phyloP scores from a whole-genome alignment of 2,888 invertebrate species.

The Cryptops parisi region DNA sequence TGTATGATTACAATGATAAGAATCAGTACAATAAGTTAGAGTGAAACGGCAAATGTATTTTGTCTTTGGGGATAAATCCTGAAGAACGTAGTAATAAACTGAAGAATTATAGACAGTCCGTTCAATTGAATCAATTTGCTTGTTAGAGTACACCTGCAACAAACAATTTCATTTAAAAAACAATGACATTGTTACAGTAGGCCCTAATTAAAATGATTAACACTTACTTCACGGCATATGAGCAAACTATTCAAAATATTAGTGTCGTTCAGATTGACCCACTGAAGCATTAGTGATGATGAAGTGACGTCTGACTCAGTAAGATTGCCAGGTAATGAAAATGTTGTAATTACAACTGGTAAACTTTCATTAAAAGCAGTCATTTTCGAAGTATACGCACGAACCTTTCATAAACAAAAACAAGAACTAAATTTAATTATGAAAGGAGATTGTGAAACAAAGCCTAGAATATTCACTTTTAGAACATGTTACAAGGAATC shows the following conservation, averaged over 20 bases:
- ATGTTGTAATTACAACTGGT: conserved; percentile 48
- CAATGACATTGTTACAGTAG: not conserved
- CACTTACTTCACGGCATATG: conserved; percentile 3
- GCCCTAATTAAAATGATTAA: too few species aligned
- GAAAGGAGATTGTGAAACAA: too few species aligned
- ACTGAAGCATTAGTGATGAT: conserved; percentile 17
- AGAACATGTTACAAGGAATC: too few species aligned
- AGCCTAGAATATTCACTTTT: too few species aligned
- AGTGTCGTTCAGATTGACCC: not conserved
- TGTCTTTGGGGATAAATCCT: conserved; percentile 51
- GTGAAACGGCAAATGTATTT: conserved; percentile 58
- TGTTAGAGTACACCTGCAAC: not conserved
- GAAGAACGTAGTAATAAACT: conserved; percentile 21
- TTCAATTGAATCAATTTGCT: not conserved
- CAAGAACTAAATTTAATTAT: too few species aligned
- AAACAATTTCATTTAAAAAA: not conserved
- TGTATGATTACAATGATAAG: conserved; percentile 38
- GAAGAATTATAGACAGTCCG: conserved; percentile 35
- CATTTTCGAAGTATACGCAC: conserved; percentile 54
- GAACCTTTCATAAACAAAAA: conserved; percentile 25
- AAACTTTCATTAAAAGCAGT: conserved; percentile 46
- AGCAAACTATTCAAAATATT: not conserved
- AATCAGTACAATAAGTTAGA: conserved; percentile 43
- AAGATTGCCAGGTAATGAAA: conserved; percentile 53
- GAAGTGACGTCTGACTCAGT: conserved; percentile 29